phyloP scores from a whole-genome alignment of 2,113 vertebrate genomes.

The Dicaeum eximium region DNA sequence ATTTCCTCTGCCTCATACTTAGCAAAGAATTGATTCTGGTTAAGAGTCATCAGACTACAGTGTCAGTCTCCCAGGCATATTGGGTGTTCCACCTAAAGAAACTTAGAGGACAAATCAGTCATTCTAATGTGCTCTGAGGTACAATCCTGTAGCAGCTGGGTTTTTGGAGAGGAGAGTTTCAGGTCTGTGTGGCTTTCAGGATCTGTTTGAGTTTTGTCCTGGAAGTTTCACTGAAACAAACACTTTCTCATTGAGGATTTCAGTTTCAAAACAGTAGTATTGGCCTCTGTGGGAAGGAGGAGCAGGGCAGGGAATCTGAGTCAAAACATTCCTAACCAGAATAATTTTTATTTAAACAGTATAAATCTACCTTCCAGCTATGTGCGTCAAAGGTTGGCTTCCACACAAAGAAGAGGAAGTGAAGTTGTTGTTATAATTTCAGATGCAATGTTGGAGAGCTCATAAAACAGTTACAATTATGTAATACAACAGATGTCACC shows the following conservation, averaged over 20 bases:
- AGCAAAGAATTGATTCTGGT: neutral
- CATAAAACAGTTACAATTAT: neutral
- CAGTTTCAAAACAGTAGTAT: neutral
- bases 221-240: neutral
- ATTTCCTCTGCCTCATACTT: neutral
- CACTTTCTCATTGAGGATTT: neutral
- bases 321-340: conserved; percentile 2
- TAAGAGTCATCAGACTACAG: neutral
- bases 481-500: neutral
- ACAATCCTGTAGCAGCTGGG: neutral
- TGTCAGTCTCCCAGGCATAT: neutral
- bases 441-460: neutral
- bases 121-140: neutral
- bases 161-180: neutral
- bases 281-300: neutral
- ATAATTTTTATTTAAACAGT: neutral
- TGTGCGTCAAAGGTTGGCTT: neutral
- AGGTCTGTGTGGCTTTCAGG: neutral
- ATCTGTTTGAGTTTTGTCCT: neutral
- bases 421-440: neutral
- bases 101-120: neutral
- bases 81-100: neutral
- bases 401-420: neutral
- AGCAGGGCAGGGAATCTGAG: neutral
- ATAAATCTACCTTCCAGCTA: conserved; percentile 18